Base-by-base conservation (phyloP, 2,888 invertebrate genomes). In the Tetragnatha montana region DNA sequence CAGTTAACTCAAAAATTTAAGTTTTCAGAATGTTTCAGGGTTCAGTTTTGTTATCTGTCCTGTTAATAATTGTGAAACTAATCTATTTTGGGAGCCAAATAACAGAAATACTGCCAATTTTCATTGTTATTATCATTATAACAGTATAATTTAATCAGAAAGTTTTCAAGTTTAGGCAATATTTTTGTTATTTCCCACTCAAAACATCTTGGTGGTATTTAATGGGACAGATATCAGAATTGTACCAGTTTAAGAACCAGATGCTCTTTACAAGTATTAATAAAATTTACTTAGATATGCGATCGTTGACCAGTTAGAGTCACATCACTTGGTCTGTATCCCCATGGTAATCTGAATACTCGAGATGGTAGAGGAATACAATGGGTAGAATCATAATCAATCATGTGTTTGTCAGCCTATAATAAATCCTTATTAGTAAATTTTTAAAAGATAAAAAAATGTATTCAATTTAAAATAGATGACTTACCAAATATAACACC, bases 371-470 rank as follows among this genome's bases (percentile, higher is more conserved):
- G 94, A 49, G 96, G 97, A 8, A 96, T 95, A 94, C 98, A 98
- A 93, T 98, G 98, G 1, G 96, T 95, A 0, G 97, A 96, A 92
- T 96, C 96, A 93, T 95, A 97, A 94, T 98, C 98, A 85, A 95
- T 95, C 95, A 98, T 95, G 94, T 98, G 96, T 93, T 95, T 95
- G 75, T 95, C 94, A 78, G 96, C 96, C 97, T 97, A 94, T 88
- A 94, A 88, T 91, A 71, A 35, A 35, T 35, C 4, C 35, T 35
- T 35, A 35, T 35, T 35, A 35, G 35, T 35, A 35, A 35, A 35
- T 35, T 35, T 35, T 4, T 35, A 2, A 35, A n/a, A 35, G 35
- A 35, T 4, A 47, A 71, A n/a, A 17, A 69, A 80, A 47, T 12
- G 2, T 73, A 12, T 73, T 19, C n/a, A 0, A 73, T 73, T 73